These are phyloP conservation scores for Gymnodraco acuticeps DNA, from an alignment of 2,797 vertebrate species.

Conservation along the genomic window DNA sequence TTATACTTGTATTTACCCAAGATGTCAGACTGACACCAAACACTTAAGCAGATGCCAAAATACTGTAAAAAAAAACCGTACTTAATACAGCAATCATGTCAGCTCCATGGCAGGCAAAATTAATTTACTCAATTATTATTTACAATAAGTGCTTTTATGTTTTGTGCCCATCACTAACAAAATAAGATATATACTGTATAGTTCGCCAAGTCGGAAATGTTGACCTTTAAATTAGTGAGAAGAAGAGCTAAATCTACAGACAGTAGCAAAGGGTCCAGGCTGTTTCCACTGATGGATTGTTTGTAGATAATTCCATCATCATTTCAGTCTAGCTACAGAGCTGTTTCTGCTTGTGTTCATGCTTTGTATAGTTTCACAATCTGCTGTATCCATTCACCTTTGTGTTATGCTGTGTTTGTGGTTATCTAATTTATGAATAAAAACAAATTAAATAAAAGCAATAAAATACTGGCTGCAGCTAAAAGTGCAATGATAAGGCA, in stretches of 20 bases:
- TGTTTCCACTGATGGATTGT: not conserved
- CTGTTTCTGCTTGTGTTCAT: not conserved
- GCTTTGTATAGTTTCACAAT: not conserved
- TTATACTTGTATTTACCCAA: constrained; percentile 24
- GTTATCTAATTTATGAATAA: not conserved
- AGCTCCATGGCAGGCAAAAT: constrained; percentile 4
- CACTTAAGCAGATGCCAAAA: constrained; percentile 21
- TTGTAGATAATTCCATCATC: not conserved
- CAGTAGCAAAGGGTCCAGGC: not conserved
- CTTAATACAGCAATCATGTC: not conserved
- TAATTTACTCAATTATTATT: not conserved
- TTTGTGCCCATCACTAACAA: not conserved
- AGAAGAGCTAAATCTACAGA: constrained; percentile 4
- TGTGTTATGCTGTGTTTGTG: not conserved
- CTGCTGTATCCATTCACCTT: constrained; percentile 6
- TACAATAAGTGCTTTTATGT: not conserved
- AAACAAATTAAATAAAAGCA: too few species aligned
- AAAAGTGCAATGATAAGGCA: too few species aligned
- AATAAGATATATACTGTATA: not conserved
- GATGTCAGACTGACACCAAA: constrained; percentile 18
- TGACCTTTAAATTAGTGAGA: not conserved
- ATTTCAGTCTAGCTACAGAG: constrained; percentile 1
- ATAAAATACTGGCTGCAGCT: too few species aligned
- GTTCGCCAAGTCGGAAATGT: not conserved
- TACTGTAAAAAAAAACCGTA: not conserved